Percentiles rank a stretch among this genome's conserved stretches.
phyloP scores from a whole-genome alignment of 2,888 invertebrate genomes.

The Drosophila tripunctata region DNA sequence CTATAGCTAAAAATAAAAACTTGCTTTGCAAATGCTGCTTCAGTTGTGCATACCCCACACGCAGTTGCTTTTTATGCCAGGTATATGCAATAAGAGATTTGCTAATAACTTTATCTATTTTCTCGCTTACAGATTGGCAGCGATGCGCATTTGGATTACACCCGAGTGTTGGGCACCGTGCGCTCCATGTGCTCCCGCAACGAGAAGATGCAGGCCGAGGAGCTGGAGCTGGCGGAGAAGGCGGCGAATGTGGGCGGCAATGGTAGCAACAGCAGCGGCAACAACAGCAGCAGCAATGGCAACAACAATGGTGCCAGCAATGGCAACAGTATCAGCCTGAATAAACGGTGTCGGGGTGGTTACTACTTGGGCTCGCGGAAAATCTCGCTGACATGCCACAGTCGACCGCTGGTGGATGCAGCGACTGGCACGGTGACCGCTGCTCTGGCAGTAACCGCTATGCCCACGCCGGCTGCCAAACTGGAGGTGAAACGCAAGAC shows the following conservation, averaged over 20 bases:
- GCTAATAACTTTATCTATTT: neutral
- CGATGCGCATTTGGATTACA: slow-evolving; percentile 83
- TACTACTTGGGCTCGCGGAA: slow-evolving; percentile 86
- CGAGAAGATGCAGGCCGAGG: slow-evolving; percentile 84
- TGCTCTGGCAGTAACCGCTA: slow-evolving; percentile 56
- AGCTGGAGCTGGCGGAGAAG: slow-evolving; percentile 62
- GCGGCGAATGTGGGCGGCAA: slow-evolving; percentile 59
- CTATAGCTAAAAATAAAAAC: neutral
- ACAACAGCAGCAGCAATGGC: slow-evolving; percentile 24
- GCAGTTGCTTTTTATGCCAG: slow-evolving; percentile 2
- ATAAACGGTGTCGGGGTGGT: slow-evolving; percentile 77
- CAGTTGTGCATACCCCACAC: slow-evolving; percentile 21
- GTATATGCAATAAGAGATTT: neutral
- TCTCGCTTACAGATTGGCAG: slow-evolving; percentile 74
- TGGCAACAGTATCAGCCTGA: slow-evolving; percentile 6
- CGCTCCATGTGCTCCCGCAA: slow-evolving; percentile 87
- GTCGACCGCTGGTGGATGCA: slow-evolving; percentile 83
- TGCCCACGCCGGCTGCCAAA: slow-evolving; percentile 76
- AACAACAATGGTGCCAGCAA: slow-evolving; percentile 11
- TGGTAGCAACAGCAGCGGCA: slow-evolving; percentile 8
- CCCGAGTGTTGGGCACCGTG: slow-evolving; percentile 86
- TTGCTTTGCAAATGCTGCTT: neutral
- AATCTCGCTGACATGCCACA: slow-evolving; percentile 90
- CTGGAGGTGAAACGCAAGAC: slow-evolving; percentile 82
- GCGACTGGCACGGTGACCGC: slow-evolving; percentile 82